A percentile compares a stretch with the other conserved stretches of the same genome.
Conservation (phyloP, 2,888 invertebrate species). For the Apamea monoglypha region DNA sequence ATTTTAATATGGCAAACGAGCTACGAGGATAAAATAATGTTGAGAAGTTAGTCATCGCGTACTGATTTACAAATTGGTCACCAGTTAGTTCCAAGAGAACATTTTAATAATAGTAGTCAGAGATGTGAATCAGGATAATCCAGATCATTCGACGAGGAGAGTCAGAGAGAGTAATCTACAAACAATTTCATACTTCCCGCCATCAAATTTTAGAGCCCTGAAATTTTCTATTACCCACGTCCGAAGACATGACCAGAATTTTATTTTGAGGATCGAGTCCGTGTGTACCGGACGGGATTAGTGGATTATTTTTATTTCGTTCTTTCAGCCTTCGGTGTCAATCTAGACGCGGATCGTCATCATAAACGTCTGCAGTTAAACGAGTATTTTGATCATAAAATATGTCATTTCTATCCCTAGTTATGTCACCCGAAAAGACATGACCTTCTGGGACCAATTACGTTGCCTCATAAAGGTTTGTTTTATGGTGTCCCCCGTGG, state of each 20-base stretch:
- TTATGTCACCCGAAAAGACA: constrained; percentile 21
- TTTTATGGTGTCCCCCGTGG: constrained; percentile 51
- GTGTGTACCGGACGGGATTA: constrained; percentile 26
- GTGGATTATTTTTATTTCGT: constrained; percentile 47
- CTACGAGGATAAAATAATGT: neutral
- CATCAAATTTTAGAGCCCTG: constrained; percentile 23
- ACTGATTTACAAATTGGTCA: constrained; percentile 35
- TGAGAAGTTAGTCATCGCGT: constrained; percentile 26
- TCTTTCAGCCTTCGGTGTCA: constrained; percentile 34
- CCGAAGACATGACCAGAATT: constrained; percentile 45
- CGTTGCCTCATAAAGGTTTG: constrained; percentile 26
- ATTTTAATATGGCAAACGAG: constrained; percentile 19
- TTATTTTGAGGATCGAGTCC: constrained; percentile 37
- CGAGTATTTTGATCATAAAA: constrained; percentile 26
- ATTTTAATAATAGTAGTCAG: constrained; percentile 11
- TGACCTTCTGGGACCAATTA: constrained; percentile 29
- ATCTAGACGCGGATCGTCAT: constrained; percentile 41
- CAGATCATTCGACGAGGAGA: constrained; percentile 20
- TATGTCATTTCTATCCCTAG: constrained; percentile 19
- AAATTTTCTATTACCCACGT: constrained; percentile 41
- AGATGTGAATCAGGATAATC: constrained; percentile 30
- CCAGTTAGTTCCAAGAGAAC: constrained; percentile 33
- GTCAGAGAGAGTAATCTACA: constrained; percentile 9
- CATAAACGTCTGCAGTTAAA: constrained; percentile 48
- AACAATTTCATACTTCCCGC: constrained; percentile 26